phyloP scores from a whole-genome alignment of 2,888 invertebrate genomes.

The Athalia circularis region DNA sequence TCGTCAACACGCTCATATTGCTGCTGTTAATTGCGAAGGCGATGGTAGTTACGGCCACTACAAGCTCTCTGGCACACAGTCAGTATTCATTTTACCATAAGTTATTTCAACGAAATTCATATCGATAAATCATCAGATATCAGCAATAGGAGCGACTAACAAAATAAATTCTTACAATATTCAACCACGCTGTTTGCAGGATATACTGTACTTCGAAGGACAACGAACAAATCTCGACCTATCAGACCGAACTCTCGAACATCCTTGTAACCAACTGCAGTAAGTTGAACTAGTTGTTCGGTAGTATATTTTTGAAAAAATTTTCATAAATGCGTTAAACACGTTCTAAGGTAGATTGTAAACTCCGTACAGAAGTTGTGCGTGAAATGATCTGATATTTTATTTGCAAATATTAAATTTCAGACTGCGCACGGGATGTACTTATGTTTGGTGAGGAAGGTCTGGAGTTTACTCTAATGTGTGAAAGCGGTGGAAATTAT shows the following conservation, averaged over 20 bases:
- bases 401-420: constrained; percentile 50
- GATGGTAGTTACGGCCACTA: constrained; percentile 81
- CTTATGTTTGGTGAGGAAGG: constrained; percentile 75
- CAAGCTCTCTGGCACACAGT: constrained; percentile 77
- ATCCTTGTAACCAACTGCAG: constrained; percentile 77
- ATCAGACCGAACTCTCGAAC: constrained; percentile 72
- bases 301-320: constrained; percentile 27
- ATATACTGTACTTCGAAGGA: constrained; percentile 80
- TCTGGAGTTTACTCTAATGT: constrained; percentile 75
- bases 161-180: background rate
- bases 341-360: constrained; percentile 19
- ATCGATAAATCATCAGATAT: no score
- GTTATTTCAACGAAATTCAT: no score
- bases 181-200: constrained; percentile 71
- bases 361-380: constrained; percentile 47
- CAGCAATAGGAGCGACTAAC: no score
- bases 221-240: constrained; percentile 77
- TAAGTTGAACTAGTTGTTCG: constrained; percentile 72
- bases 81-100: constrained; percentile 64
- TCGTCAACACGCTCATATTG: constrained; percentile 76
- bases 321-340: no score
- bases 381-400: background rate
- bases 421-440: constrained; percentile 81
- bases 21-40: constrained; percentile 78
- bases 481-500: constrained; percentile 79